Evolutionary conservation across 2,797 vertebrate species (phyloP).

Genomic region (Galaxias olidus): DNA sequence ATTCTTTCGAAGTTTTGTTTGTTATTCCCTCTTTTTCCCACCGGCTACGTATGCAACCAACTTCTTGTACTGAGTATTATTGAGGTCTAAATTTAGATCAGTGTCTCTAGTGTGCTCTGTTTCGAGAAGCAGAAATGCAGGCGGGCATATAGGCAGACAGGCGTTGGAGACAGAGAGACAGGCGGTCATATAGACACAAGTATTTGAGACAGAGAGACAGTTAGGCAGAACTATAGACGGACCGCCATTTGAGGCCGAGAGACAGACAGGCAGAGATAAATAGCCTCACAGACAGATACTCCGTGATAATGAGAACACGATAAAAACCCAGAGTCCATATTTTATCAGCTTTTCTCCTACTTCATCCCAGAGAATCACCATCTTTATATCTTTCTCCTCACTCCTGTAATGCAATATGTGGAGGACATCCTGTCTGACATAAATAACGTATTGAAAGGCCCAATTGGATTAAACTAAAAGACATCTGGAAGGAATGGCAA

Average conservation of each 20-base stretch:
- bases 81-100: conserved; percentile 34
- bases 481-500: conserved; percentile 75
- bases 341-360: conserved; percentile 51
- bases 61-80: conserved; percentile 23
- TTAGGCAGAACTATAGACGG: too few relatives aligned
- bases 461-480: conserved; percentile 83
- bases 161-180: too few relatives aligned
- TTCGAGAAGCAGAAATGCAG: conserved; percentile 33
- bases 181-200: too few relatives aligned
- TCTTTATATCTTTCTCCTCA: conserved; percentile 60
- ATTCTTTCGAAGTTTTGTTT: too few relatives aligned
- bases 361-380: neutral
- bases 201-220: too few relatives aligned
- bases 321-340: conserved; percentile 68
- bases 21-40: too few relatives aligned
- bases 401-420: conserved; percentile 73
- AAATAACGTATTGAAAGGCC: conserved; percentile 79
- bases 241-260: too few relatives aligned
- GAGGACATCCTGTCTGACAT: conserved; percentile 78
- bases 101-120: conserved; percentile 51
- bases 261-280: conserved; percentile 47
- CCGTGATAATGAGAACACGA: conserved; percentile 14
- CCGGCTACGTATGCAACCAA: too few relatives aligned
- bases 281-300: too few relatives aligned
- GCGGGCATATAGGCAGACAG: too few relatives aligned